Evolutionary conservation across 2,797 vertebrate species (phyloP).

Genomic region (Acanthornis magna): DNA sequence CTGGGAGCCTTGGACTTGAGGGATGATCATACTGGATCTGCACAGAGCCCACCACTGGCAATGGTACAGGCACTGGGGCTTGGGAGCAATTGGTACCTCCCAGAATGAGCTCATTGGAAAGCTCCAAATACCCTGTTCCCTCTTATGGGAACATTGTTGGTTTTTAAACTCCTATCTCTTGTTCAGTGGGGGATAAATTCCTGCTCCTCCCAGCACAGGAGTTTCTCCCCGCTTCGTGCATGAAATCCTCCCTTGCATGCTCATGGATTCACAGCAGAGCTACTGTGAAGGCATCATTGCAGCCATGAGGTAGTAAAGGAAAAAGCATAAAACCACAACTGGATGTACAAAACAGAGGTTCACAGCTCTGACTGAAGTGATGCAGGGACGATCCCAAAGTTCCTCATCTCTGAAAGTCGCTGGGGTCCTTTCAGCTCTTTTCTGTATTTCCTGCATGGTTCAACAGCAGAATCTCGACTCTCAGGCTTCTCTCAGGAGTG

Average conservation of each 20-base stretch:
- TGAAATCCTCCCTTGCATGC: background rate
- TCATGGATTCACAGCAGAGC: background rate
- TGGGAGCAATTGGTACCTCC: background rate
- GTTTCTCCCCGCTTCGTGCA: background rate
- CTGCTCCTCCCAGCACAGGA: background rate
- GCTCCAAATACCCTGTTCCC: background rate
- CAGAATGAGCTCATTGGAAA: background rate
- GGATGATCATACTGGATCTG: background rate
- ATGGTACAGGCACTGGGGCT: background rate
- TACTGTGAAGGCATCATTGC: background rate
- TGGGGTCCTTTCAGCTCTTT: background rate
- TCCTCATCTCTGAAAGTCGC: background rate
- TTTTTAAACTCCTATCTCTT: background rate
- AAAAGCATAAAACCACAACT: background rate
- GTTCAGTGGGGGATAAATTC: background rate
- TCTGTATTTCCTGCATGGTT: background rate
- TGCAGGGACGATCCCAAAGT: background rate
- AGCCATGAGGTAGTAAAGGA: background rate
- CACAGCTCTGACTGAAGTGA: background rate
- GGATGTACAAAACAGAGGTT: background rate
- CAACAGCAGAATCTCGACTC: background rate
- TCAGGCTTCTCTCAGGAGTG: background rate
- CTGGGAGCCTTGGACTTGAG: background rate
- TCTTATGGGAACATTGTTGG: rapidly evolving
- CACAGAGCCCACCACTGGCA: background rate